Base-by-base conservation (phyloP, 2,888 invertebrate species). In the Spialia ferax region DNA sequence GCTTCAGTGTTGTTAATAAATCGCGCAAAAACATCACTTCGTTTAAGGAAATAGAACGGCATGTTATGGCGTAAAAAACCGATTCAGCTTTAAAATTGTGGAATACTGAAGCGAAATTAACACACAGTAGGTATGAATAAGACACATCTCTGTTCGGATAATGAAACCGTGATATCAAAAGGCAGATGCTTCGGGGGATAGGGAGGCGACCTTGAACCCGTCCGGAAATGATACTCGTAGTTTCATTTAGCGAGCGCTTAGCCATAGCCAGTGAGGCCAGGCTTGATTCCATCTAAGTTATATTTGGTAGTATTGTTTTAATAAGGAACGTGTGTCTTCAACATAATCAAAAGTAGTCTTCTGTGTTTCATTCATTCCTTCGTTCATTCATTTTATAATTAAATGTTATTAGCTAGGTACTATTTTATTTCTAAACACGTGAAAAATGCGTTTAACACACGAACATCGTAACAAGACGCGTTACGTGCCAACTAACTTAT, bases 151-250 rank as follows among this genome's bases (percentile, higher is more conserved):
- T 45, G 42, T 15, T 18, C 42, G 8, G 7, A 18, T 50, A 55
- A 56, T 56, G 45, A 56, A 63, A 63, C 8, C 32, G 63, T 35
- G 32, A 15, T 50, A 64, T 57, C 18, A 65, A 65, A 57, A 65
- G 59, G 32, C 56, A 50, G 32, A 35, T 32, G 57, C 64, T 65
- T 59, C 38, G 38, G 59, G 64, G 35, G 59, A 65, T 38, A 65
- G 50, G 57, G 23, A 59, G 26, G 10, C 65, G 75, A 70, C 82
- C 82, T 82, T 81, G 78, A 83, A 80, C 77, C 72, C 81, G 69
- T 70, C 18, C 32, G 74, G 76, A 75, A 79, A 74, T 70, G 67
- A 38, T 38, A 38, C n/a, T n/a, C n/a, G n/a, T 38, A n/a, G 38
- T 38, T 38, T 38, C 5, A 38, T 38, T 38, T 38, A 38, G 38